phyloP scores from a whole-genome alignment of 35 echinoderm and acorn worm genomes.

The Holothuria glaberrima region DNA sequence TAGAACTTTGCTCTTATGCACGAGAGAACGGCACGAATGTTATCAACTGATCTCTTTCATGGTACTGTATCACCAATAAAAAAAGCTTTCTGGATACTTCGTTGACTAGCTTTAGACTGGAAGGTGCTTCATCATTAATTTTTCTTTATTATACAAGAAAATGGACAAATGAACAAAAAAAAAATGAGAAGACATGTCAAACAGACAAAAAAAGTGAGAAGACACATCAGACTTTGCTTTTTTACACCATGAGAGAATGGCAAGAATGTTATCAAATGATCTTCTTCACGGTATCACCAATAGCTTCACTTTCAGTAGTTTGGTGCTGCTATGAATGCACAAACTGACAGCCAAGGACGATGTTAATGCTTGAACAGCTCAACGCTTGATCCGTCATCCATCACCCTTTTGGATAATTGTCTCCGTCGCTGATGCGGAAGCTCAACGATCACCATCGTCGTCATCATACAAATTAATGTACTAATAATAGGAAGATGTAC shows the following conservation, averaged over 20 bases:
- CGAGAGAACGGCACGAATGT: too few species aligned
- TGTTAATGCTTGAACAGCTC: constrained; percentile 30
- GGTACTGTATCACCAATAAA: too few species aligned
- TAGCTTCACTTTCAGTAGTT: neutral
- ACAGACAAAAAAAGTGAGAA: too few species aligned
- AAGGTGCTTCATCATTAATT: too few species aligned
- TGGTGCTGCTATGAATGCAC: neutral
- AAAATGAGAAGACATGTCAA: too few species aligned
- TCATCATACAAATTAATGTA: constrained; percentile 50
- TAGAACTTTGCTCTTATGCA: too few species aligned
- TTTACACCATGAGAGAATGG: neutral
- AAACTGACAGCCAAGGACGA: constrained; percentile 47
- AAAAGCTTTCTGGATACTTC: too few species aligned
- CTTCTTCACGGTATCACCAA: neutral
- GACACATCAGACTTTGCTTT: too few species aligned
- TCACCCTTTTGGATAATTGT: constrained; percentile 47
- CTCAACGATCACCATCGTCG: constrained; percentile 20
- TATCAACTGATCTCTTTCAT: too few species aligned
- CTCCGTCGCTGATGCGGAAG: constrained; percentile 16
- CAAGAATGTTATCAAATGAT: constrained; percentile 42
- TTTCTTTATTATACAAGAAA: too few species aligned
- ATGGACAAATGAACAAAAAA: too few species aligned
- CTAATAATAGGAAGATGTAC: constrained; percentile 46
- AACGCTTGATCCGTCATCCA: constrained; percentile 22
- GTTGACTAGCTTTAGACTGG: too few species aligned